Base-by-base conservation (phyloP, 2,888 invertebrate species). In the Drosophila helvetica region DNA sequence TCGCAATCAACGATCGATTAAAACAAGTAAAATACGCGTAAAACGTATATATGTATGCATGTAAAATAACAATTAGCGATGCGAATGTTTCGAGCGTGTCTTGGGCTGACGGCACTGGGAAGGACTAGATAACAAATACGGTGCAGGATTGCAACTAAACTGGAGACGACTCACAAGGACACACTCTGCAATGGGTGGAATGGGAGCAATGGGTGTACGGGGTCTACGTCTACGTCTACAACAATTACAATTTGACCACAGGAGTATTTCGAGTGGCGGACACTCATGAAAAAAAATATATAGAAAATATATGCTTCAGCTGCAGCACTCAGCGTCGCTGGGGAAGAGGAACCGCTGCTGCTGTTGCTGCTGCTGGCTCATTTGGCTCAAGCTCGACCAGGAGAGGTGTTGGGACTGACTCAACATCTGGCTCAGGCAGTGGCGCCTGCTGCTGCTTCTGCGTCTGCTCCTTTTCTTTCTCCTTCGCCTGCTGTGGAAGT, bases 261-360 rank as follows among this genome's bases (percentile, higher is more conserved):
- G 80, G 80, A 86, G 80, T 86, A 86, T 86, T 86, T 69, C 47
- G 51, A 73, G 55, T 74, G 77, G 50, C 42, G 38, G n/a, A 38
- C 38, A 38, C 38, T 38, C n/a, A n/a, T 38, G n/a, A 38, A 38
- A 15, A 15, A 33, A 33, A 5, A 50, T n/a, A n/a, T n/a, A 51
- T 56, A 79, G 45, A 61, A 51, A 56, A 65, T 58, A 64, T 51
- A 33, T 55, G 57, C 47, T 48, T 51, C 22, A 18, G 9, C 27
- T 7, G 67, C 46, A 64, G 46, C 47, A 7, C n/a, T 67, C 53
- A 57, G 38, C 38, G 38, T 38, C 38, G 38, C 38, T 15, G 38
- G n/a, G n/a, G n/a, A 38, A 6, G n/a, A n/a, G 12, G 38, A 2
- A n/a, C 38, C 38, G 6, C 15, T 38, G 15, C 38, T n/a, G 7